Conservation (phyloP, 2,888 invertebrate species). For the Helicoverpa assulta region DNA sequence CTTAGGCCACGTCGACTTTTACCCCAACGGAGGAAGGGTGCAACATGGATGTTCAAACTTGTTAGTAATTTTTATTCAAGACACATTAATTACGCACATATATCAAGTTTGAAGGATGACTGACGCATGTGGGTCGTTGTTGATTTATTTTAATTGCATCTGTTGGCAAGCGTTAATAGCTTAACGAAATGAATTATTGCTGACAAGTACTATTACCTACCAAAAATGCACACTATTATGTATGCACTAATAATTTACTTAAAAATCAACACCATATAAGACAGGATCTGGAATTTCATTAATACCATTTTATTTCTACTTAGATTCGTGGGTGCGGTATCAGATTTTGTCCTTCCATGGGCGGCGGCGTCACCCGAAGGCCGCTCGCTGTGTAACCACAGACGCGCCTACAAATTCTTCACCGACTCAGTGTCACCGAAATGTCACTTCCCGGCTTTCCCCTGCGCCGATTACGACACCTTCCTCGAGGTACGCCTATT, state of each 20-base stretch:
- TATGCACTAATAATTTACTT: too few species aligned
- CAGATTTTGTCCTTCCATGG: conserved; percentile 96
- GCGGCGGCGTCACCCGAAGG: conserved; percentile 93
- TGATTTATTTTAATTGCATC: conserved; percentile 1
- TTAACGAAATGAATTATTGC: conserved; percentile 19
- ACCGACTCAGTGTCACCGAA: conserved; percentile 97
- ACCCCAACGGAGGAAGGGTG: conserved; percentile 97
- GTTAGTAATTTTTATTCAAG: conserved; percentile 64
- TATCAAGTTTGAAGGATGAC: conserved; percentile 16
- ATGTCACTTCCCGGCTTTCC: conserved; percentile 97
- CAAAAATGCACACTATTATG: too few species aligned
- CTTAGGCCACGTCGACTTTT: conserved; percentile 97
- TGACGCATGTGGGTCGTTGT: conserved; percentile 14
- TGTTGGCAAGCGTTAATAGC: conserved; percentile 18
- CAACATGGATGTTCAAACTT: conserved; percentile 98
- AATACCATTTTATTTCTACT: not conserved
- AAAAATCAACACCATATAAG: too few species aligned
- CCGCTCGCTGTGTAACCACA: conserved; percentile 97
- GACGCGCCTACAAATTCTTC: conserved; percentile 98
- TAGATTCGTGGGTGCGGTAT: conserved; percentile 96
- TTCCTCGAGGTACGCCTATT: conserved; percentile 90
- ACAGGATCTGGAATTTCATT: not conserved
- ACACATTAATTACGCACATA: conserved; percentile 11
- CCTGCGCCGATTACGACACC: conserved; percentile 95
- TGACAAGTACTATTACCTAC: not conserved